Conservation (phyloP, 2,113 vertebrate genomes). For the Protomyctophum bolini region DNA sequence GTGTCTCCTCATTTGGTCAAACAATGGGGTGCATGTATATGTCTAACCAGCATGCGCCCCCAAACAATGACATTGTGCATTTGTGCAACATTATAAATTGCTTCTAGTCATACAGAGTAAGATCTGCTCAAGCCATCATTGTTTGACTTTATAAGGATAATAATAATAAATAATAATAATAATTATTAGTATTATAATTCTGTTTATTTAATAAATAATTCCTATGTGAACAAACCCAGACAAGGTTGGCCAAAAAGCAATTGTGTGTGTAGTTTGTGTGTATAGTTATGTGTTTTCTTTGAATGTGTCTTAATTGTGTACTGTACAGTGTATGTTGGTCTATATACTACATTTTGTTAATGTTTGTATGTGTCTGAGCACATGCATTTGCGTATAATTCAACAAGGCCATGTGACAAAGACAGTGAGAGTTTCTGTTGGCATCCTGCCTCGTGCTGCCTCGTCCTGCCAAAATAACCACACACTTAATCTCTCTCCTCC, state of each 20-base stretch:
- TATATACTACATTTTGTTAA: background rate
- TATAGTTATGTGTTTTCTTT: conserved; percentile 4
- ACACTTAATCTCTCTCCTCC: conserved; percentile 56
- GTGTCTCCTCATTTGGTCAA: conserved; percentile 14
- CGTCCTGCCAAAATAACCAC: conserved; percentile 52
- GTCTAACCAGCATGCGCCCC: too few species aligned
- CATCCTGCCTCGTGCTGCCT: conserved; percentile 32
- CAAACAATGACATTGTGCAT: conserved; percentile 25
- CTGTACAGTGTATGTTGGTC: background rate
- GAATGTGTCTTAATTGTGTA: background rate
- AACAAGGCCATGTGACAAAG: conserved; percentile 44
- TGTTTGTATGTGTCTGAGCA: background rate
- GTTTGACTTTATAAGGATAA: conserved; percentile 52
- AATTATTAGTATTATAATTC: conserved; percentile 24
- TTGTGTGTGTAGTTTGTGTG: conserved; percentile 26
- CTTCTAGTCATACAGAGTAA: conserved; percentile 26
- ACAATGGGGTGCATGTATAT: too few species aligned
- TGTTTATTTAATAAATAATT: conserved; percentile 64
- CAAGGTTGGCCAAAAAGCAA: conserved; percentile 35
- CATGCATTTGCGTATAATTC: conserved; percentile 7
- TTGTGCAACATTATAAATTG: conserved; percentile 26
- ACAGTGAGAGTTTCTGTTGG: conserved; percentile 63
- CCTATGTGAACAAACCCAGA: conserved; percentile 44
- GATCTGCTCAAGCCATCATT: conserved; percentile 26
- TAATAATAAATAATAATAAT: conserved; percentile 21